These are phyloP conservation scores for Enteromius unitaeniatus DNA, from an alignment of 2,797 vertebrate genomes.

Conservation along the genomic window DNA sequence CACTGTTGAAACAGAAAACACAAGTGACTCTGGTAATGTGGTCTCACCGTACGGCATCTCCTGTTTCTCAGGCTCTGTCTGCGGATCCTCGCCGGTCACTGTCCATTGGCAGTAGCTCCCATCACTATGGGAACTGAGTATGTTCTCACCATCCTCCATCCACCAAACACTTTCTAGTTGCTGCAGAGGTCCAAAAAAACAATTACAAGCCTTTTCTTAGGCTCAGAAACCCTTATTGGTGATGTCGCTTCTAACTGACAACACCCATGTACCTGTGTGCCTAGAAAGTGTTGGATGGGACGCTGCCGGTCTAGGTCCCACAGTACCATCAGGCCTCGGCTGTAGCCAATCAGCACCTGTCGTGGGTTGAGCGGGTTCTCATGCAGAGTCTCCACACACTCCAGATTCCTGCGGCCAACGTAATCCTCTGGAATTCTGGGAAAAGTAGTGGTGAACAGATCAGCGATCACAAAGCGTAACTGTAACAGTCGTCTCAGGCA, in stretches of 20 bases:
- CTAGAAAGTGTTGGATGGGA: constrained; percentile 83
- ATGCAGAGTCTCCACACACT: constrained; percentile 89
- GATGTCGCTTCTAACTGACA: too few relatives aligned
- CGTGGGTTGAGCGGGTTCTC: constrained; percentile 87
- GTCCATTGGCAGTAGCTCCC: constrained; percentile 93
- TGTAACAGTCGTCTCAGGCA: constrained; percentile 1
- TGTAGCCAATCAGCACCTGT: constrained; percentile 91
- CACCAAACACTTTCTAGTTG: constrained; percentile 94
- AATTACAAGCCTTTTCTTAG: background rate
- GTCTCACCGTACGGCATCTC: constrained; percentile 91
- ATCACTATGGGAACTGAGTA: constrained; percentile 94
- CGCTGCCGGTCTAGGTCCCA: constrained; percentile 86
- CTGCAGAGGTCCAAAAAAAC: constrained; percentile 68
- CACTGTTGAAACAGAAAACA: background rate
- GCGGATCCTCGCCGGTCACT: constrained; percentile 73
- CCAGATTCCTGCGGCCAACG: constrained; percentile 85
- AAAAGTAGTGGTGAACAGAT: constrained; percentile 6
- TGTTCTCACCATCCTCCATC: constrained; percentile 86
- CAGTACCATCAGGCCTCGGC: constrained; percentile 89
- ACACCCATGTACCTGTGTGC: constrained; percentile 83
- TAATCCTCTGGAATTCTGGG: constrained; percentile 89
- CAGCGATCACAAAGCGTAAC: constrained; percentile 28
- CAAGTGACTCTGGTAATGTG: background rate
- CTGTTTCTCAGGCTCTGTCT: constrained; percentile 83
- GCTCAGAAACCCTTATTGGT: too few relatives aligned